These are phyloP conservation scores for Stegophylla sp. DNA, from an alignment of 2,888 invertebrate species.

Conservation along the genomic window DNA sequence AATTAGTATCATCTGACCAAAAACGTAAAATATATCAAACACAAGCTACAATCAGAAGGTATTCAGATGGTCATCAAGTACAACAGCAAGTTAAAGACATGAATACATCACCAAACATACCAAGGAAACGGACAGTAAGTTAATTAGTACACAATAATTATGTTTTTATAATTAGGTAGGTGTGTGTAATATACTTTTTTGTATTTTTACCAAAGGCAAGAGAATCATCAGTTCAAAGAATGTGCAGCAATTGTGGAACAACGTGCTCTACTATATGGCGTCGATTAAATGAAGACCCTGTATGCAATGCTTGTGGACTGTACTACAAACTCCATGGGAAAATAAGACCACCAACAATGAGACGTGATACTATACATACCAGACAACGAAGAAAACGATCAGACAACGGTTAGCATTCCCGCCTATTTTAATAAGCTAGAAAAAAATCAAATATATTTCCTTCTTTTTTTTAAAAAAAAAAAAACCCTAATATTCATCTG, in stretches of 20 bases:
- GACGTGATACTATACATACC: slow-evolving; percentile 94
- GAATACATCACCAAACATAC: slow-evolving; percentile 46
- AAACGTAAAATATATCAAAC: slow-evolving; percentile 53
- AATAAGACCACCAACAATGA: slow-evolving; percentile 91
- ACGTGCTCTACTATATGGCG: slow-evolving; percentile 97
- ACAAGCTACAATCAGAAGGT: slow-evolving; percentile 54
- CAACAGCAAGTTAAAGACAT: slow-evolving; percentile 49
- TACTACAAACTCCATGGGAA: slow-evolving; percentile 96
- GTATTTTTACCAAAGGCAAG: too few relatives aligned
- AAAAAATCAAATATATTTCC: slow-evolving; percentile 33
- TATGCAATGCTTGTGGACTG: slow-evolving; percentile 97
- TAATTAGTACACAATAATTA: too few relatives aligned
- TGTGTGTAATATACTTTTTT: too few relatives aligned
- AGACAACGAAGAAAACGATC: slow-evolving; percentile 71
- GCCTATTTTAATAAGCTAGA: slow-evolving; percentile 38
- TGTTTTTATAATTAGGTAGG: too few relatives aligned
- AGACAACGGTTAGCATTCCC: slow-evolving; percentile 58
- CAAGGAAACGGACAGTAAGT: slow-evolving; percentile 48
- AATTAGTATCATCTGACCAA: slow-evolving; percentile 49
- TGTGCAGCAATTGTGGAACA: slow-evolving; percentile 95
- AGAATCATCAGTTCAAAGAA: slow-evolving; percentile 62
- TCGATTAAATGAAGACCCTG: slow-evolving; percentile 95
- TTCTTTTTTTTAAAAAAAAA: slow-evolving; percentile 24
- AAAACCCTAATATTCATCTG: slow-evolving; percentile 33
- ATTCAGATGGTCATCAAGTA: slow-evolving; percentile 48